Conservation (phyloP, 1,140 invertebrate species). For the Cepaea nemoralis region DNA sequence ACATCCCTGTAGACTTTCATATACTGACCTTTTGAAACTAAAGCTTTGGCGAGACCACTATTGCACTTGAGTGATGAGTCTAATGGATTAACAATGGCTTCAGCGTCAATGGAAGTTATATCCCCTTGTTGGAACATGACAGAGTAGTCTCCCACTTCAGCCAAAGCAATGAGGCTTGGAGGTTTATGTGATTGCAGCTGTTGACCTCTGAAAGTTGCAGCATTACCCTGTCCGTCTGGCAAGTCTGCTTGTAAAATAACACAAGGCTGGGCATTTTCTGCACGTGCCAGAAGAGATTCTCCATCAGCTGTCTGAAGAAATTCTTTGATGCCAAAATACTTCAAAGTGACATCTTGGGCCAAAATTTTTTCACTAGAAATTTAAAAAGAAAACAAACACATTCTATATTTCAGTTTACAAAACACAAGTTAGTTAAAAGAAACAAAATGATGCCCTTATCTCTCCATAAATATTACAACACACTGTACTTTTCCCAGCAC, state of each 20-base stretch:
- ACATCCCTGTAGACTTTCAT: no score
- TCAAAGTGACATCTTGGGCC: not conserved
- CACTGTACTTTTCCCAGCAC: no score
- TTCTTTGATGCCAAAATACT: conserved; percentile 17
- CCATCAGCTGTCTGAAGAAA: conserved; percentile 10
- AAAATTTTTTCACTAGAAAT: not conserved
- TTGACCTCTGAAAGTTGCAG: not conserved
- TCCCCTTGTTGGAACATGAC: not conserved
- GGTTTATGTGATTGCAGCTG: not conserved
- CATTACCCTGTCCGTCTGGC: not conserved
- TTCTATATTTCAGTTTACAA: no score
- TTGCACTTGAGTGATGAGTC: not conserved
- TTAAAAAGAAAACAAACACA: no score
- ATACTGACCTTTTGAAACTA: conserved; percentile 3
- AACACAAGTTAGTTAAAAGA: no score
- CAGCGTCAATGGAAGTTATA: not conserved
- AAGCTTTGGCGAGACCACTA: not conserved
- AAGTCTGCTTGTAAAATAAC: not conserved
- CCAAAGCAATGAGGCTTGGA: not conserved
- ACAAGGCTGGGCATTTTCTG: not conserved
- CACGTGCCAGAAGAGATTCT: not conserved
- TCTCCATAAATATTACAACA: no score
- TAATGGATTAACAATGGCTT: conserved; percentile 22
- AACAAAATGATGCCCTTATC: no score
- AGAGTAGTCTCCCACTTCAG: not conserved